These are phyloP conservation scores for Antheraea mylitta DNA, from an alignment of 1,140 invertebrate species.

Conservation along the genomic window DNA sequence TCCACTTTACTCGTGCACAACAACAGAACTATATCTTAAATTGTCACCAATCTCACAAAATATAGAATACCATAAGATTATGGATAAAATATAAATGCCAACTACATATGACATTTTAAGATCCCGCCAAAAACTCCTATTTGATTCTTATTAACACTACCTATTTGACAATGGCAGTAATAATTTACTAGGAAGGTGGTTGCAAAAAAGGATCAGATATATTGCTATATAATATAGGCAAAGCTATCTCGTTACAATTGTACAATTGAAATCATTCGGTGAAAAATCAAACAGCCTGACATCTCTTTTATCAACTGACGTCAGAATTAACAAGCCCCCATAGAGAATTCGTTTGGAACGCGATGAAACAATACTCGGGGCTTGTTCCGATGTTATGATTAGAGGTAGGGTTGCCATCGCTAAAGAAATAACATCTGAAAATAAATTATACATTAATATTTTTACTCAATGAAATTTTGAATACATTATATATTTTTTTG, in stretches of 20 bases:
- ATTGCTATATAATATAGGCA: not conserved
- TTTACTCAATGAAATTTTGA: too few species aligned
- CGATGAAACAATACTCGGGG: conserved; percentile 33
- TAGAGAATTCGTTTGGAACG: conserved; percentile 19
- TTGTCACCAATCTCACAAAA: not conserved
- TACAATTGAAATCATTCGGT: not conserved
- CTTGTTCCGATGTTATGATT: conserved; percentile 36
- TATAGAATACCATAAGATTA: too few species aligned
- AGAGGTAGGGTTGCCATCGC: conserved; percentile 13
- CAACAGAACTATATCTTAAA: too few species aligned
- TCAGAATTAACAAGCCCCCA: conserved; percentile 19
- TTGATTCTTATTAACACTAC: too few species aligned
- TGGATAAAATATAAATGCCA: too few species aligned
- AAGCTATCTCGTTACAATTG: not conserved
- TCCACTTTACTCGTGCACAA: too few species aligned
- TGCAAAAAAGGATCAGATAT: too few species aligned
- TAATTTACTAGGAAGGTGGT: not conserved
- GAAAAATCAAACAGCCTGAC: not conserved
- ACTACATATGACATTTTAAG: too few species aligned
- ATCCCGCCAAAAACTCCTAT: too few species aligned
- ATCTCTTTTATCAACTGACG: conserved; percentile 17
- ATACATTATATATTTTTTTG: too few species aligned
- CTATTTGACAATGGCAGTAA: not conserved
- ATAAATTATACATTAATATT: not conserved
- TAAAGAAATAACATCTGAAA: not conserved